These are phyloP conservation scores for Sinocyclocheilus grahami DNA, from an alignment of 2,113 vertebrate genomes.

Conservation along the genomic window DNA sequence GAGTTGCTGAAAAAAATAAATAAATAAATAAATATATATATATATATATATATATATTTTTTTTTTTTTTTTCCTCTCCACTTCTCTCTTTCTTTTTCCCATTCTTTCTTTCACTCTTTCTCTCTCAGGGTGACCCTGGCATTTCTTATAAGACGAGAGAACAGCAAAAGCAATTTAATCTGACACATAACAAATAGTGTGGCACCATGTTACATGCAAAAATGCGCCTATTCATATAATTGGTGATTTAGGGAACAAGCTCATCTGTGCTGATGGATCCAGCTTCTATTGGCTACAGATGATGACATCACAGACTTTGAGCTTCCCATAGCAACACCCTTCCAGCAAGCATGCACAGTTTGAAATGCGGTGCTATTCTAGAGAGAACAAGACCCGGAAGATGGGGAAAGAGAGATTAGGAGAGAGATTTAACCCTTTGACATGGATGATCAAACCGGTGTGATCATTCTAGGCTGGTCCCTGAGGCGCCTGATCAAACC, in stretches of 20 bases:
- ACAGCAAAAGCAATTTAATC: slow-evolving; percentile 39
- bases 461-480: slow-evolving; percentile 17
- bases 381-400: background rate
- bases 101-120: background rate
- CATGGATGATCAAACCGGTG: slow-evolving; percentile 10
- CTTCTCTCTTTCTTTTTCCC: background rate
- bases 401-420: background rate
- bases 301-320: background rate
- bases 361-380: background rate
- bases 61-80: background rate
- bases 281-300: background rate
- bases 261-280: background rate
- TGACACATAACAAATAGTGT: slow-evolving; percentile 40
- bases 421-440: slow-evolving; percentile 30
- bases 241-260: slow-evolving; percentile 41
- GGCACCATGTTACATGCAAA: slow-evolving; percentile 19
- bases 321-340: background rate
- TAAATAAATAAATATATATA: too few species aligned
- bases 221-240: slow-evolving; percentile 33
- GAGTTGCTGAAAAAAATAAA: background rate
- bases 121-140: slow-evolving; percentile 22
- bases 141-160: slow-evolving; percentile 46
- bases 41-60: too few species aligned
- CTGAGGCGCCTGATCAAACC: slow-evolving; percentile 3
- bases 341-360: background rate